Conservation (phyloP, 92 coral and sea anemone species). For the Porites cylindrica region DNA sequence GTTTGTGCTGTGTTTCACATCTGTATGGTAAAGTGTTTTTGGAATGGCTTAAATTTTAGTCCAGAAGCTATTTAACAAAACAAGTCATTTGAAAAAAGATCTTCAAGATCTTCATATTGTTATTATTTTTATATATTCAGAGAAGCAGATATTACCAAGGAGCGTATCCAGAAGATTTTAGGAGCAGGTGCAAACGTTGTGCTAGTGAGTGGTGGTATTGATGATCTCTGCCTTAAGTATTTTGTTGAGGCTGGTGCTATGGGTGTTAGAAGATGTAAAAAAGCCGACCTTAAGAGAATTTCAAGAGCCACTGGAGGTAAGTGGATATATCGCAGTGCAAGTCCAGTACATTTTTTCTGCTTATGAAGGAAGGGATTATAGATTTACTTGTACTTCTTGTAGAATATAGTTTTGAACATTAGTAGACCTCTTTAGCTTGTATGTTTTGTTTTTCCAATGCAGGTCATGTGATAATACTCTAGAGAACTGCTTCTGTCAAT, state of each 20-base stretch:
- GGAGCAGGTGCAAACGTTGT: constrained; percentile 98
- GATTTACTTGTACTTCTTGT: no score
- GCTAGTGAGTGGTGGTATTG: constrained; percentile 95
- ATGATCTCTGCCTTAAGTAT: constrained; percentile 96
- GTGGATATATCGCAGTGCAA: neutral
- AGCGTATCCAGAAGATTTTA: constrained; percentile 89
- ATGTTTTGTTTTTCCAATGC: no score
- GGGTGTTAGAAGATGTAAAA: constrained; percentile 95
- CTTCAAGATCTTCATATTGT: no score
- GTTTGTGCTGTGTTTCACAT: neutral
- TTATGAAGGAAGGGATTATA: no score
- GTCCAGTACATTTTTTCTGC: neutral
- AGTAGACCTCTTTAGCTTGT: no score
- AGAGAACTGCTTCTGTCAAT: no score
- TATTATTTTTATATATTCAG: constrained; percentile 32
- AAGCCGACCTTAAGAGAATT: constrained; percentile 96
- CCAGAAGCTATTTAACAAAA: no score
- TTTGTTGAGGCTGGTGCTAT: constrained; percentile 99
- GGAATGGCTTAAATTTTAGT: no score
- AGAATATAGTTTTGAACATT: no score
- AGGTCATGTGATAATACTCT: no score
- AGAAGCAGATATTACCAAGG: constrained; percentile 95
- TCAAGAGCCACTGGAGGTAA: constrained; percentile 97
- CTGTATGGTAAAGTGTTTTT: no score
- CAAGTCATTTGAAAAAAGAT: no score